Evolutionary conservation across 2,113 vertebrate species (phyloP).

Genomic region (Morone chrysops): DNA sequence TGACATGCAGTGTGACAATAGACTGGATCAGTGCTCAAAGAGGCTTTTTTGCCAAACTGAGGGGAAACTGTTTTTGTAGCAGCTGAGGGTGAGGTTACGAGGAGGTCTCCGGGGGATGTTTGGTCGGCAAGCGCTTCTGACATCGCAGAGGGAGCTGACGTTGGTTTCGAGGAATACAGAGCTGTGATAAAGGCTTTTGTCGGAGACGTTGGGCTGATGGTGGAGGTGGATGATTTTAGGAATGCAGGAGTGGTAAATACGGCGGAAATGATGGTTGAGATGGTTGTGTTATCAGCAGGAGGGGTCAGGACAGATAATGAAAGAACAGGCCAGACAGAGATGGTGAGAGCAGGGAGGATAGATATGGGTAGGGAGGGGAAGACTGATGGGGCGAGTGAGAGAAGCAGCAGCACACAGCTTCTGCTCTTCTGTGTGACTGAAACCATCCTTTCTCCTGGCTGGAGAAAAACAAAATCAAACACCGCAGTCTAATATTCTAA

Average conservation of each 20-base stretch:
- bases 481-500: neutral
- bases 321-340: slow-evolving; percentile 29
- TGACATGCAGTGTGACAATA: neutral
- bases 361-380: slow-evolving; percentile 3
- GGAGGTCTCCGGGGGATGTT: neutral
- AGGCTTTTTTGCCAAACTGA: neutral
- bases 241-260: neutral
- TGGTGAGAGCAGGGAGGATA: slow-evolving; percentile 31
- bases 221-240: neutral
- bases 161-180: neutral
- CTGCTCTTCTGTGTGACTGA: slow-evolving; percentile 44
- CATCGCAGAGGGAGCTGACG: neutral
- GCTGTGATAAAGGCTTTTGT: neutral
- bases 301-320: slow-evolving; percentile 2
- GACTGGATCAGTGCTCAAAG: neutral
- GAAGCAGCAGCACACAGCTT: slow-evolving; percentile 49
- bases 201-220: neutral
- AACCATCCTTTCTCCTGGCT: slow-evolving; percentile 65
- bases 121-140: neutral
- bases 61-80: neutral
- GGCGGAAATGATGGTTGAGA: neutral
- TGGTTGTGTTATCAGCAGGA: neutral
- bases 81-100: neutral
- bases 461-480: slow-evolving; percentile 8
- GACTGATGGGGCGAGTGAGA: slow-evolving; percentile 1